Conservation (phyloP, 2,113 vertebrate genomes). For the Reinhardtius hippoglossoides region DNA sequence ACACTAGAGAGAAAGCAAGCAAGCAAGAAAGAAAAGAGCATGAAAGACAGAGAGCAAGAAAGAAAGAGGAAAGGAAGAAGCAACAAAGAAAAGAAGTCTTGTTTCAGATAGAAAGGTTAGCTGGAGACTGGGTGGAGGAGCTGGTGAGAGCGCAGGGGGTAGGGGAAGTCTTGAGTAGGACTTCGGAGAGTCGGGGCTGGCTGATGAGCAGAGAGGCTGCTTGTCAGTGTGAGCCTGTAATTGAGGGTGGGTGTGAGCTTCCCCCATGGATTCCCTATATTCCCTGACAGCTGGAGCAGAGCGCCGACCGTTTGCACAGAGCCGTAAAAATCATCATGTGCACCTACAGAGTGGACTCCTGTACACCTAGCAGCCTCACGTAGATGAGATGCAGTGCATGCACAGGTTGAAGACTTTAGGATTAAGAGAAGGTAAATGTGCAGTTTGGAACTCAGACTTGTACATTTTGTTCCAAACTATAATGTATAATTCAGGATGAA, state of each 20-base stretch:
- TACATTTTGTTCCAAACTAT: neutral
- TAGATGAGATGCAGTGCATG: neutral
- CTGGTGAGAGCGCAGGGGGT: neutral
- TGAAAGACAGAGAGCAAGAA: too few species aligned
- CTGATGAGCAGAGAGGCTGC: constrained; percentile 58
- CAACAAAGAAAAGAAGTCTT: neutral
- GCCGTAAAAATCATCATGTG: constrained; percentile 40
- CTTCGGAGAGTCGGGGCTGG: constrained; percentile 25
- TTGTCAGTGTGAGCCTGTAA: constrained; percentile 71
- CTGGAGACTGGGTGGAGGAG: constrained; percentile 5
- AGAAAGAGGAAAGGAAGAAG: neutral
- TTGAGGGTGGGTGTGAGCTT: constrained; percentile 64
- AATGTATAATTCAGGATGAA: constrained; percentile 23
- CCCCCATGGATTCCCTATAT: constrained; percentile 54
- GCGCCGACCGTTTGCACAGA: constrained; percentile 38
- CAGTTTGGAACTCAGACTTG: neutral
- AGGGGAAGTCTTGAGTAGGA: constrained; percentile 22
- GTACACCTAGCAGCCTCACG: constrained; percentile 19
- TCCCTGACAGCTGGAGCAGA: constrained; percentile 58
- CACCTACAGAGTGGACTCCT: constrained; percentile 33
- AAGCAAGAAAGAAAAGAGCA: too few species aligned
- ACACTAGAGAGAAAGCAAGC: too few species aligned
- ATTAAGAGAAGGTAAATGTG: neutral
- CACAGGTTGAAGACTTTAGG: neutral
- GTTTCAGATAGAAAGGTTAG: constrained; percentile 1